Percentiles rank a stretch among this genome's conserved stretches.
Conservation (phyloP, 1,140 invertebrate genomes). For the Penaeus vannamei region DNA sequence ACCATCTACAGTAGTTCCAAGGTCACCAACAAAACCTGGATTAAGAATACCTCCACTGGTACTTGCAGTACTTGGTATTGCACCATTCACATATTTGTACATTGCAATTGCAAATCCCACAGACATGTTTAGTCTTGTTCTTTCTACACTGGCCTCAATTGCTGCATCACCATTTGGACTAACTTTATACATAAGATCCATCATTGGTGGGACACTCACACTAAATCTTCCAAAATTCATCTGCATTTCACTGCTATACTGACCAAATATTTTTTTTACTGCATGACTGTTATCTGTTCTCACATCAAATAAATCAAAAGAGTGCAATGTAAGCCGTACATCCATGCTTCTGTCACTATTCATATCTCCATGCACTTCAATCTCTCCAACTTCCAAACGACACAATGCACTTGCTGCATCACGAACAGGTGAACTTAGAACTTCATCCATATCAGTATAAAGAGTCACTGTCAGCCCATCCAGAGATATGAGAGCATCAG, state of each 20-base stretch:
- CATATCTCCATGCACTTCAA: constrained; percentile 77
- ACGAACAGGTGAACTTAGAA: constrained; percentile 82
- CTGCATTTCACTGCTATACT: constrained; percentile 53
- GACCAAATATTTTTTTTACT: constrained; percentile 75
- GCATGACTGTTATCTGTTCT: constrained; percentile 78
- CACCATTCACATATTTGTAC: constrained; percentile 65
- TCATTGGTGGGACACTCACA: constrained; percentile 63
- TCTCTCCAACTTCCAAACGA: constrained; percentile 81
- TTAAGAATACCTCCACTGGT: constrained; percentile 63
- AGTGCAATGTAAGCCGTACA: constrained; percentile 81
- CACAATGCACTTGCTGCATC: constrained; percentile 82
- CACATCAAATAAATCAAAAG: constrained; percentile 81
- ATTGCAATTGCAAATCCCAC: constrained; percentile 56
- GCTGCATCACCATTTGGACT: constrained; percentile 66
- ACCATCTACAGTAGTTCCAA: constrained; percentile 56
- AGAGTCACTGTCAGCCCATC: constrained; percentile 81
- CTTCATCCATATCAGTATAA: constrained; percentile 82
- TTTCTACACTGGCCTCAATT: constrained; percentile 64
- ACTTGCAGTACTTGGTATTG: constrained; percentile 61
- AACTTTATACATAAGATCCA: constrained; percentile 64
- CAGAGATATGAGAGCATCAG: constrained; percentile 76
- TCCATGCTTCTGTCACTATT: constrained; percentile 82
- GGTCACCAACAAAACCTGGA: constrained; percentile 65
- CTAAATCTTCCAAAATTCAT: constrained; percentile 53
- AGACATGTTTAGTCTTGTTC: constrained; percentile 64